Evolutionary conservation across 2,113 vertebrate species (phyloP), one percentile per base, ranked within the genome.

Genomic region (Willisornis vidua): DNA sequence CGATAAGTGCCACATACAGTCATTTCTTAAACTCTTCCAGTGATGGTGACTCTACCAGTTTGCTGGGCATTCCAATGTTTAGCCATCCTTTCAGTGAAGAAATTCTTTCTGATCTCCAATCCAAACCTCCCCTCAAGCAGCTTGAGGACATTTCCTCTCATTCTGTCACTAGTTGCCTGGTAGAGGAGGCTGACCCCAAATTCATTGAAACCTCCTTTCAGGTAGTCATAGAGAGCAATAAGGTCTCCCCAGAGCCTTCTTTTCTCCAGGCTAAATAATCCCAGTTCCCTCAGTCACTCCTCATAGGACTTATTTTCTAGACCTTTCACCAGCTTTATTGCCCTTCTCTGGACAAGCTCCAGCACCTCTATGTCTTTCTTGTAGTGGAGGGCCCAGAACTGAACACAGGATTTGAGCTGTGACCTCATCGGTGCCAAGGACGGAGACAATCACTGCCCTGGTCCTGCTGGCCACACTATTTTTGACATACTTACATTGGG

Each of bases 321-420:
- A 4, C 23, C 12, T 45, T 59, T 37, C 26, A 4, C 28, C 10
- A 45, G 12, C 16, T 52, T 28, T 0, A 0, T 4, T 52, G 19
- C 19, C 43, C 12, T 59, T 24, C 37, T 39, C 28, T 52, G 23
- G 33, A 33, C 16, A 9, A 0, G 0, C 5, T 46, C 52, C 39
- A 59, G 46, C 19, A 19, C 52, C 23, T 59, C 18, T 33, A 16
- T 24, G 33, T 18, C 54, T 18, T 52, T 59, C 16, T 12, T 74
- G 33, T 20, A 24, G 37, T 29, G 61, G 65, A 7, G 19, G 29
- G 7, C 14, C 25, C 35, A 43, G 35, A 67, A 20, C 19, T 29
- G 23, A 19, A 39, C 8, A 6, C 26, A 39, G 39, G 28, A 61
- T 39, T 61, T 55, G 39, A 68, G 33, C 19, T 46, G 23, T 29